Evolutionary conservation across 2,888 invertebrate species (phyloP), one percentile per base, ranked within the genome.

Genomic region (Cheilosia vulpina): DNA sequence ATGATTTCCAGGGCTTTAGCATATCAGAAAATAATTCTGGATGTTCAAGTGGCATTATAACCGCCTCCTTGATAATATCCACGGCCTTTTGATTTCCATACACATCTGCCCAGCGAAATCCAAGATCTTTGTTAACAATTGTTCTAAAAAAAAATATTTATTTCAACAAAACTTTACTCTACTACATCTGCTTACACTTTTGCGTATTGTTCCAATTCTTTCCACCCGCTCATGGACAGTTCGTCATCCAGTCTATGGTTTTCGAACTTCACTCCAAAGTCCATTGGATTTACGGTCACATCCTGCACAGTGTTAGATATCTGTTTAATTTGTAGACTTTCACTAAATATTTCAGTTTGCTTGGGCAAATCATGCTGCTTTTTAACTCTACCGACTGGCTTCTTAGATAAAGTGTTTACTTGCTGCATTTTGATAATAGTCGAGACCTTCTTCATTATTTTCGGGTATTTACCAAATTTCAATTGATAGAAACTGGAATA

Each of bases 391-490:
- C 58, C 81, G 7, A 47, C 21, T 9, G 73, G 13, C 34, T 82
- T 87, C 19, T 53, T 82, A 1, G 19, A 17, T 3, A 52, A 43
- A 6, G 72, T 60, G 21, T 82, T 82, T 11, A 73, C 53, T 9
- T 80, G 69, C 52, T 80, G 72, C 52, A 84, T 47, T 41, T 84
- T 88, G 60, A 88, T 41, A 9, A 4, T 66, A 3, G 66, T 53
- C 21, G 58, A 0, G 15, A 87, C 62, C 80, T 90, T 90, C 88
- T 95, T 95, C 65, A 96, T 94, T 88, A 98, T 95, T 92, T 95
- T 96, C 0, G 98, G 98, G 90, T 96, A 95, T 91, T 96, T 97
- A 91, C 96, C 96, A 93, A 97, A 98, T 89, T 97, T 95, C 53
- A 96, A 93, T 89, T 95, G 94, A 91, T 96, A 97, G 92, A 96